phyloP scores from a whole-genome alignment of 2,113 vertebrate genomes.

The Ifrita kowaldi region DNA sequence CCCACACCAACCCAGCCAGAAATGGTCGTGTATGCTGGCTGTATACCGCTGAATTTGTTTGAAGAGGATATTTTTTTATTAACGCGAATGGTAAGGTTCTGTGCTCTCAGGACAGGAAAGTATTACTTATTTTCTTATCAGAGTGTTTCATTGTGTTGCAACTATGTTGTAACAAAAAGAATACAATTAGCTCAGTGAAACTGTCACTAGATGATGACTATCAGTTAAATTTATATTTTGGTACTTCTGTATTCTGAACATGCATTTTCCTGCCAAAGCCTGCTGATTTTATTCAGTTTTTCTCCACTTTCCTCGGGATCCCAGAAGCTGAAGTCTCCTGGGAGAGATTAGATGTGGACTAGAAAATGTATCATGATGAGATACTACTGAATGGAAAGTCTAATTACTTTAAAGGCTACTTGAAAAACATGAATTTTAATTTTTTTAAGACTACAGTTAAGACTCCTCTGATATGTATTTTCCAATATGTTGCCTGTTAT shows the following conservation, averaged over 20 bases:
- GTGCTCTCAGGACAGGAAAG: neutral
- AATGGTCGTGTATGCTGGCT: constrained; percentile 79
- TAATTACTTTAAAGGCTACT: neutral
- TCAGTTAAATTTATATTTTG: neutral
- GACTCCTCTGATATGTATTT: neutral
- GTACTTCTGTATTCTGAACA: neutral
- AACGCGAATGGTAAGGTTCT: constrained; percentile 79
- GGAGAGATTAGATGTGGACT: neutral
- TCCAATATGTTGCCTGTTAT: neutral
- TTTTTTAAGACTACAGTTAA: neutral
- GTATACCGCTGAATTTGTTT: constrained; percentile 73
- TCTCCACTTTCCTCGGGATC: neutral
- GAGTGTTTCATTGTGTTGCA: neutral
- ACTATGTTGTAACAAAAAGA: neutral
- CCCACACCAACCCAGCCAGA: constrained; percentile 48
- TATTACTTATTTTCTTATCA: neutral
- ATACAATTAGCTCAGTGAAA: neutral
- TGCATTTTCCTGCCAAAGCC: neutral
- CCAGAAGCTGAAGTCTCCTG: neutral
- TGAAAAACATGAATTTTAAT: neutral
- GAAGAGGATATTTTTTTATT: constrained; percentile 76
- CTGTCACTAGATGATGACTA: neutral
- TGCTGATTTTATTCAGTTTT: neutral
- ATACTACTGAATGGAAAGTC: neutral
- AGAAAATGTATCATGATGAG: neutral